A percentile compares a stretch with the other conserved stretches of the same genome.
phyloP scores from a whole-genome alignment of 2,113 vertebrate species.

The Phylloscopus trochilus region DNA sequence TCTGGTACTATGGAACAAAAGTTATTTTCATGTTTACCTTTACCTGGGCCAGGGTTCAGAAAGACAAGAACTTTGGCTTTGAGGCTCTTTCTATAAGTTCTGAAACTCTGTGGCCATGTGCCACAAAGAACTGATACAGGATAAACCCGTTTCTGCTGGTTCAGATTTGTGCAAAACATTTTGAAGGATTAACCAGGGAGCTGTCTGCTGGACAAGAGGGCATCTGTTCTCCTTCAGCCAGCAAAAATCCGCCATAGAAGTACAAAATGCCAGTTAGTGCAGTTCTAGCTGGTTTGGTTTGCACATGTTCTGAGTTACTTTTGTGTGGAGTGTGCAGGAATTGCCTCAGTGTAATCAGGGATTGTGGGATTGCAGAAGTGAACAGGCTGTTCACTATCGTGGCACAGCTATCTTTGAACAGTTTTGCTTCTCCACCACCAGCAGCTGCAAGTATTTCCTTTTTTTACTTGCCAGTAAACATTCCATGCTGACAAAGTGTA shows the following conservation, averaged over 20 bases:
- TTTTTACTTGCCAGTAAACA: background rate
- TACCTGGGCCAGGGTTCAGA: background rate
- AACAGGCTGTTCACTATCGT: background rate
- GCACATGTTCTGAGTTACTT: background rate
- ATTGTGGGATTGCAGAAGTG: rapidly evolving
- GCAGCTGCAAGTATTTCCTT: background rate
- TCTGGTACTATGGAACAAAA: background rate
- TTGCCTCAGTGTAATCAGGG: background rate
- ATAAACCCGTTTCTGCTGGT: background rate
- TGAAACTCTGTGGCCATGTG: background rate
- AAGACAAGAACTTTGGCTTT: background rate
- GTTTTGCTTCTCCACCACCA: background rate
- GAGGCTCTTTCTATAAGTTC: background rate
- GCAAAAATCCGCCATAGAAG: background rate
- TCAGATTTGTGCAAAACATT: conserved; percentile 3
- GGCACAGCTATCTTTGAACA: background rate
- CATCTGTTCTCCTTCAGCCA: background rate
- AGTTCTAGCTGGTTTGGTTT: background rate
- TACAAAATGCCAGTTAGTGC: background rate
- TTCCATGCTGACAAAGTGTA: background rate
- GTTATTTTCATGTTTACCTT: conserved; percentile 7
- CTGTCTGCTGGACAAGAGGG: background rate
- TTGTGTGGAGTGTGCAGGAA: background rate
- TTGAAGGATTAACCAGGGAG: background rate
- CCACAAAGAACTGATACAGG: background rate